Evolutionary conservation across 2,888 invertebrate genomes (phyloP).

Genomic region (Machimus atricapillus): DNA sequence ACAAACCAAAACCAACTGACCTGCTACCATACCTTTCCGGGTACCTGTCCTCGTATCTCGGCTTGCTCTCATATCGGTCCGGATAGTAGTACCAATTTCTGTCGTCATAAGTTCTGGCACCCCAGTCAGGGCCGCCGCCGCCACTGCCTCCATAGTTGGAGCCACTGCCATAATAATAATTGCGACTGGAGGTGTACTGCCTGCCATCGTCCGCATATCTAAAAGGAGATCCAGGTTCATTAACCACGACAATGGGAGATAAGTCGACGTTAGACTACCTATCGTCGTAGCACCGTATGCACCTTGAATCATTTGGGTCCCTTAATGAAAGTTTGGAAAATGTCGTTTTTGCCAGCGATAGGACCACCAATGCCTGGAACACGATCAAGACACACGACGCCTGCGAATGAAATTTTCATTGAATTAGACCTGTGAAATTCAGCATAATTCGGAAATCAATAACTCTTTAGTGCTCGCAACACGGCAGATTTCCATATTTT

Average conservation of each 20-base stretch:
- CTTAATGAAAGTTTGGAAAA: neutral
- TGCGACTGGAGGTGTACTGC: neutral
- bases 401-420: slow-evolving; percentile 14
- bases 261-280: slow-evolving; percentile 49
- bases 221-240: neutral
- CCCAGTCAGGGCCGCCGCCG: no score
- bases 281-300: slow-evolving; percentile 60
- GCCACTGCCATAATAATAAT: neutral
- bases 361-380: neutral
- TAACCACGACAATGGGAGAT: neutral
- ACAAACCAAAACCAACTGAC: slow-evolving; percentile 33
- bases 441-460: slow-evolving; percentile 3
- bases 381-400: neutral
- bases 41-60: slow-evolving; percentile 45
- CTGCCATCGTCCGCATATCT: slow-evolving; percentile 17
- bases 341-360: slow-evolving; percentile 2
- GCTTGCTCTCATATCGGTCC: slow-evolving; percentile 47
- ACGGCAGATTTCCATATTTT: neutral
- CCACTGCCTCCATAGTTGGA: neutral
- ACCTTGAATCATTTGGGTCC: slow-evolving; percentile 51
- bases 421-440: neutral
- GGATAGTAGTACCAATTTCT: slow-evolving; percentile 50
- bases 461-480: neutral
- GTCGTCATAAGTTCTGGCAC: slow-evolving; percentile 47
- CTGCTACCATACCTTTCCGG: slow-evolving; percentile 43